Conservation (phyloP, 2,888 invertebrate species). For the Meandrusa payeni region DNA sequence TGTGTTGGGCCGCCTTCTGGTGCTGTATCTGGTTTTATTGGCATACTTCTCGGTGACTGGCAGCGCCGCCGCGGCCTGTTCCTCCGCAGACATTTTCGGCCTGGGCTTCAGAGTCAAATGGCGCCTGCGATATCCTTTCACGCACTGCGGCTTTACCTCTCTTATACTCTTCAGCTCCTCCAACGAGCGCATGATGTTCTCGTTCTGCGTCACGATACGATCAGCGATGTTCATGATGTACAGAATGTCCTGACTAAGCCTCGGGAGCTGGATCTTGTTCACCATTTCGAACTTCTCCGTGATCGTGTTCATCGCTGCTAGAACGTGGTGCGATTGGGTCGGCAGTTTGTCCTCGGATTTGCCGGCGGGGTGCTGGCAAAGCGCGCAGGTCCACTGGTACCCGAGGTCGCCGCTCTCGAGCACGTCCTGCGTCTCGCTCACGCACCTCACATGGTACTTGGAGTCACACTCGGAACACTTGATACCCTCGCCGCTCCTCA, state of each 20-base stretch:
- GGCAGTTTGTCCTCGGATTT: constrained; percentile 28
- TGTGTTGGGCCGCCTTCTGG: constrained; percentile 43
- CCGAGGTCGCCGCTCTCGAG: constrained; percentile 46
- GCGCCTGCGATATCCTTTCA: constrained; percentile 38
- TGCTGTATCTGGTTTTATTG: too few species aligned
- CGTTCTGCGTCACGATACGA: constrained; percentile 52
- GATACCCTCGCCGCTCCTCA: constrained; percentile 42
- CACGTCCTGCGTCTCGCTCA: constrained; percentile 33
- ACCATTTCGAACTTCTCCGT: constrained; percentile 60
- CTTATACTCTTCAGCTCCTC: constrained; percentile 38
- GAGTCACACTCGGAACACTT: constrained; percentile 48
- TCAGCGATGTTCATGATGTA: constrained; percentile 50
- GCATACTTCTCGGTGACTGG: constrained; percentile 41
- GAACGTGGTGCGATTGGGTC: constrained; percentile 22
- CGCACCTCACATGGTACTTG: constrained; percentile 41
- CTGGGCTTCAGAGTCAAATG: constrained; percentile 36
- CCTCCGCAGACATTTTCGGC: constrained; percentile 28
- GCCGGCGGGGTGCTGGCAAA: constrained; percentile 44
- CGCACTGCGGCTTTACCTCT: constrained; percentile 27
- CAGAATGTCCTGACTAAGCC: constrained; percentile 50
- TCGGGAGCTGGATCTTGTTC: constrained; percentile 63
- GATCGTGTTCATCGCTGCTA: constrained; percentile 42
- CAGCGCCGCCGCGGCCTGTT: constrained; percentile 24
- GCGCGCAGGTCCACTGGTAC: constrained; percentile 53
- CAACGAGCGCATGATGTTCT: constrained; percentile 48